These are phyloP conservation scores for Uria lomvia DNA, from an alignment of 2,113 vertebrate species.

Conservation along the genomic window DNA sequence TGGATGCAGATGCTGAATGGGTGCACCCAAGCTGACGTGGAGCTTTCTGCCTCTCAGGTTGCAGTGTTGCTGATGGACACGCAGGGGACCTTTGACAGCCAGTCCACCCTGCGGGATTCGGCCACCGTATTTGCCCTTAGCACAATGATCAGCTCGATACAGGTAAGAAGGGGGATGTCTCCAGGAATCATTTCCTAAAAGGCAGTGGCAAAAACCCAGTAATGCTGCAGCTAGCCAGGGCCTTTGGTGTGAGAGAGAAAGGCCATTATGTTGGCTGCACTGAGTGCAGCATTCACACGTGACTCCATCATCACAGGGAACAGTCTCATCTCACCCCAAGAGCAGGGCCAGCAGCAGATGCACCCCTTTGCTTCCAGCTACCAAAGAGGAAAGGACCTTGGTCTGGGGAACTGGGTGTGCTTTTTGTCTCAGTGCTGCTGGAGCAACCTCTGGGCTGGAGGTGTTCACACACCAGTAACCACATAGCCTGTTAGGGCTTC, in stretches of 20 bases:
- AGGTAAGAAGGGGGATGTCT: constrained; percentile 74
- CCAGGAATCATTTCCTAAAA: background rate
- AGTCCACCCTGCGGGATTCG: constrained; percentile 94
- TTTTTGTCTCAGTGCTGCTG: background rate
- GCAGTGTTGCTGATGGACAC: constrained; percentile 96
- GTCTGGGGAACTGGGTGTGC: background rate
- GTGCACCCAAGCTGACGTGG: background rate
- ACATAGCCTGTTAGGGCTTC: background rate
- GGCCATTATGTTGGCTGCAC: background rate
- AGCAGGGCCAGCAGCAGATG: background rate
- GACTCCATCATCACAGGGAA: background rate
- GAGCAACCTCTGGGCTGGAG: background rate
- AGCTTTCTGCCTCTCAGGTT: constrained; percentile 72
- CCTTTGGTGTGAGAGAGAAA: background rate
- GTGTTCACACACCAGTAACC: background rate
- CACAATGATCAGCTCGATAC: constrained; percentile 99
- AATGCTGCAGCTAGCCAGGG: background rate
- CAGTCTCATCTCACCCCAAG: background rate
- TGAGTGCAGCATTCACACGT: background rate
- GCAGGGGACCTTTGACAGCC: constrained; percentile 96
- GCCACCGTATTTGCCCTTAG: constrained; percentile 97
- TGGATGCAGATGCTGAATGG: background rate
- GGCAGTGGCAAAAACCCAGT: background rate
- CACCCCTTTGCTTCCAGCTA: background rate
- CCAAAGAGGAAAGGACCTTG: background rate